Conservation (phyloP, 2,888 invertebrate species). For the Cancer borealis region DNA sequence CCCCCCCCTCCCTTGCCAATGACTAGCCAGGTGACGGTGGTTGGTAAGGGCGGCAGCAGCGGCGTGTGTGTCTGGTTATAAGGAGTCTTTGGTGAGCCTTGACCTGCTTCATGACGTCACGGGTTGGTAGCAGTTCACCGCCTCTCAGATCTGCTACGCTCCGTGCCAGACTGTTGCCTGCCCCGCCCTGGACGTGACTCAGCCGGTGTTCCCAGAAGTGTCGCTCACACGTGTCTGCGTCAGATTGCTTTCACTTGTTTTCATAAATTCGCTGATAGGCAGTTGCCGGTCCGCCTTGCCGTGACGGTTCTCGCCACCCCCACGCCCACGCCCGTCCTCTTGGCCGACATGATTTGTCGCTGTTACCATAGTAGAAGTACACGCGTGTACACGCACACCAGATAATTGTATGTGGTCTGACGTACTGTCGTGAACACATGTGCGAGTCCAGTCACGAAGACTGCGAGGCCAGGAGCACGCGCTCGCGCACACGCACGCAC, state of each 20-base stretch:
- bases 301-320: not conserved
- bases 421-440: not conserved
- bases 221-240: not conserved
- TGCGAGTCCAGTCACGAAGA: not conserved
- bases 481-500: constrained; percentile 22
- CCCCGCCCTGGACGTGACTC: not conserved
- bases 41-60: not conserved
- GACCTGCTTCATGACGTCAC: constrained; percentile 10
- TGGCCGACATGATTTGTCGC: not conserved
- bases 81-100: not conserved
- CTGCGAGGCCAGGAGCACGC: not conserved
- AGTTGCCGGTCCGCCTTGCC: not conserved
- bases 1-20: not conserved
- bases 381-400: not conserved
- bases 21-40: not conserved
- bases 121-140: not conserved
- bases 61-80: not conserved
- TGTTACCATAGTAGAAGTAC: not conserved
- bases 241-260: not conserved
- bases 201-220: constrained; percentile 18
- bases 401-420: not conserved
- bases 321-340: not conserved
- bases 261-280: not conserved
- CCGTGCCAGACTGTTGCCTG: not conserved
- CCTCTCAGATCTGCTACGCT: not conserved